Base-by-base conservation (phyloP, 2,797 vertebrate species). In the Mallotus villosus region DNA sequence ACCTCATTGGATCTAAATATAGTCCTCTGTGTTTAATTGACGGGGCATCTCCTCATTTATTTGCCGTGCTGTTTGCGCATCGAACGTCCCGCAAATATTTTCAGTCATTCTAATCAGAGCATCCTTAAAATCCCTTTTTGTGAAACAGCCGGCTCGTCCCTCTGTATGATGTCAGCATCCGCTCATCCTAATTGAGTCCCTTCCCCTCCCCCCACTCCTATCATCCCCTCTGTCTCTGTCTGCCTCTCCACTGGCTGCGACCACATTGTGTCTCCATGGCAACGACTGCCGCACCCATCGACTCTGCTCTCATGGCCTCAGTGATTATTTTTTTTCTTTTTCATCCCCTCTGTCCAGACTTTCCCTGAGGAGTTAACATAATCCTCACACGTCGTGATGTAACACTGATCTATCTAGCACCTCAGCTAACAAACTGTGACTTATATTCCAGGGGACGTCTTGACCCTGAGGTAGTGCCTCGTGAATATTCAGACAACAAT, bases 181-280 rank as follows among this genome's bases (percentile, higher is more conserved):
- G 37, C 66, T 67, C 51, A 57, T 67, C 51, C 51, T 34, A 67
- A 55, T 58, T 37, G 16, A 57, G 29, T 72, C 51, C 29, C 8
- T 8, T 24, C 55, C 67, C 32, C 51, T 24, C 37, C 24, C n/a
- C 58, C 5, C n/a, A 25, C 29, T 7, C 14, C 62, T 51, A 57
- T 73, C 55, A 24, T 22, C 21, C 37, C 1, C 29, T 65, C 34
- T 62, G 49, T 11, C 64, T 24, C 49, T 46, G 11, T 34, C 61
- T 14, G 17, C 71, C 55, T 27, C 55, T 27, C 5, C 22, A 21
- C 29, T 17, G 14, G 71, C 27, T 68, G 19, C 24, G 55, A 46
- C 51, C 57, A 67, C 8, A 41, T 67, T 64, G 41, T 9, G 46
- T 75, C 62, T 70, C 77, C 77, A 75, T 79, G 67, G 73, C 32